Evolutionary conservation across 2,797 vertebrate species (phyloP), one percentile per base, ranked within the genome.

Genomic region (Naso thynnoides): DNA sequence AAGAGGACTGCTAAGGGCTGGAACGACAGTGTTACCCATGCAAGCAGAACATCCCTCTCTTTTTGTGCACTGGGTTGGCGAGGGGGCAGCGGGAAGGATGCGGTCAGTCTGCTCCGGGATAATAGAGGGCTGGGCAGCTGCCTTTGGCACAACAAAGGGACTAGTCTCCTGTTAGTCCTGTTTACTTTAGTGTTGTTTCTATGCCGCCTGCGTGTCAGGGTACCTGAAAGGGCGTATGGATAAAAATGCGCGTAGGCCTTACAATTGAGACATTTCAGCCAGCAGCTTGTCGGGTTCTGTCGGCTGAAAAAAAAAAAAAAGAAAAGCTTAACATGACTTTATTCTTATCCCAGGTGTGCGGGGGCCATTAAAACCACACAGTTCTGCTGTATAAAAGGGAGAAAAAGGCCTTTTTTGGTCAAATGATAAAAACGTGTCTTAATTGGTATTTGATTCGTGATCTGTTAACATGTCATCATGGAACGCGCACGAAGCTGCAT

Each of bases 111-210:
- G 92, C 82, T 86, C 86, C 82, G n/a, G 83, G 89, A 97, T 95
- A 97, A 97, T 95, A 77, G 94, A 92, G 94, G 94, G 94, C 94
- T 87, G 95, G 95, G 93, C 96, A 97, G 95, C 96, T 96, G 95
- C 89, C 93, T 90, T 90, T 87, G 84, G 86, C 75, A 62, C 86
- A 93, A 96, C 96, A 97, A 97, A 97, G 93, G 94, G 93, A 94
- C 89, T 92, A 93, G 94, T 96, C 91, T 94, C 91, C 94, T 91
- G 87, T 95, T 91, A 84, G 92, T 91, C 87, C 93, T 97, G 95
- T 98, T 97, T 96, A 96, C 95, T 97, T 93, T 96, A 94, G 93
- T 92, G 92, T 94, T 92, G 87, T 95, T 94, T 94, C 94, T 82
- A 92, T 92, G 95, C 93, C 89, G 89, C 90, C 94, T 92, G 94